Evolutionary conservation across 2,888 invertebrate genomes (phyloP), one percentile per base, ranked within the genome.

Genomic region (Steinernema scapterisci): DNA sequence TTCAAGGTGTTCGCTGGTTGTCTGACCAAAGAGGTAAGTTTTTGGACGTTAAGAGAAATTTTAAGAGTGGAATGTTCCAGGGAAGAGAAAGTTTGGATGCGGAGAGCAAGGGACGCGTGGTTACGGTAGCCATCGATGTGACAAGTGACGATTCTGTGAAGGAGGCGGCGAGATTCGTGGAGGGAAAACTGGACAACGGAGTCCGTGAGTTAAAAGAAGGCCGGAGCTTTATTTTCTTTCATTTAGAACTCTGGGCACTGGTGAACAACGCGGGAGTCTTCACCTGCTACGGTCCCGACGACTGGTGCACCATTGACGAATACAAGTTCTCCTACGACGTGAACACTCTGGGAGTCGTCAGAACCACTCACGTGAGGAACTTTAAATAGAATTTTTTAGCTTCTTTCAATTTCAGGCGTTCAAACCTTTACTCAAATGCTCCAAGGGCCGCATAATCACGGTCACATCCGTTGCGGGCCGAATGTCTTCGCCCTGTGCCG

Each of bases 231-330:
- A 70, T 23, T 21, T 19, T 48, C 6, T 16, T 2, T 48, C 38
- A 21, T 54, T 54, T 25, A 54, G 71, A 74, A 11, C 51, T 81
- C 13, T 81, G 81, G 95, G 94, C 93, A 71, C 90, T 95, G 76
- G 92, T 95, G 52, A 95, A 95, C 89, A 94, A 96, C 88, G 94
- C 95, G 0, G 96, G 94, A 0, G 90, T 94, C 0, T 93, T 94
- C 92, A 72, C 76, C 3, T 91, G 92, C 51, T 92, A 94, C 84
- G 95, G 94, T 0, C 94, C 94, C 88, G 93, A 93, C 85, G 95
- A 95, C 88, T 94, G 95, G 93, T 92, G 92, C 87, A 92, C 94
- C 0, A 90, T 93, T 86, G 92, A 92, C 52, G 93, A 93, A 83
- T 91, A 92, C 87, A 91, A 92, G 85, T 91, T 91, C 84, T 92